Base-by-base conservation (phyloP, 2,888 invertebrate species). In the Philopedon plagiatum region DNA sequence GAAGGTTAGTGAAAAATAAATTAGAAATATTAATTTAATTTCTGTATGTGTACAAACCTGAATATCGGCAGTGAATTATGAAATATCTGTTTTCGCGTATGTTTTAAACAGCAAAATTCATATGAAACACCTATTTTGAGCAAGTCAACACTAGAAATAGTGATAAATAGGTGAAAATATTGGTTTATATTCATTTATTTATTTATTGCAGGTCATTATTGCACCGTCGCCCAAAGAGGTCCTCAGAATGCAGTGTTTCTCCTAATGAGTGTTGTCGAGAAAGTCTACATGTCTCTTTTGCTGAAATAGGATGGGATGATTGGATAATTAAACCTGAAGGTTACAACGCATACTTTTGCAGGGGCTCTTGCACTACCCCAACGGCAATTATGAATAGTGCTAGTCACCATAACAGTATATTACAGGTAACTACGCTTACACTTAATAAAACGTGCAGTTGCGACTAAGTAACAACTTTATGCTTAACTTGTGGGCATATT, bases 331-430 rank as follows among this genome's bases (percentile, higher is more conserved):
- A 91, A 76, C 96, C 96, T 0, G 87, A 89, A 11, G 94, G 94
- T 0, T 96, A 95, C 84, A 91, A 95, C 80, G 95, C 96, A 0
- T 94, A 94, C 84, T 95, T 94, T 86, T 96, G 96, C 82, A 91
- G 92, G 67, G 96, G 96, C 0, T 90, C 91, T 18, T 96, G 96
- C 81, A 88, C 91, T 0, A 90, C 92, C 0, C 91, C 92, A 29
- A 91, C 93, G 0, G 91, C 93, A 1, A 88, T 93, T 11, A 89
- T 94, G 0, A 85, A 89, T 74, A 89, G 89, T 70, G 89, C 88
- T 74, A 89, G 86, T 11, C 87, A 91, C 78, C 93, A 95, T 83
- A 92, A 91, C 83, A 90, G 92, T 79, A 88, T 95, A 77, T 88
- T 95, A 79, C 90, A 91, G 86, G 94, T 94, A 81, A 86, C 90